Evolutionary conservation across 2,797 vertebrate genomes (phyloP), one percentile per base, ranked within the genome.

Genomic region (Danio kyathit): DNA sequence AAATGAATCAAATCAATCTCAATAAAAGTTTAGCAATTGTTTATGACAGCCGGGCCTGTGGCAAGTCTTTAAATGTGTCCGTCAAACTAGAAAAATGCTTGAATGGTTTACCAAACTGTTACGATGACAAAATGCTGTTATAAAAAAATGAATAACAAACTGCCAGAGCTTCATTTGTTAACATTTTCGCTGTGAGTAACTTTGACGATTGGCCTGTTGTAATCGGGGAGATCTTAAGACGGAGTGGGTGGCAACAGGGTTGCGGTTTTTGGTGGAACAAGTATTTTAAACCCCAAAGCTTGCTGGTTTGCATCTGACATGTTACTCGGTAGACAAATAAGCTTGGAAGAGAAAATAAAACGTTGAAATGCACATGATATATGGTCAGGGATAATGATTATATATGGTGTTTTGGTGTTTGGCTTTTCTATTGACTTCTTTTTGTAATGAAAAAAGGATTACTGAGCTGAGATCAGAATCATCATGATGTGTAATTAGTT

Each of bases 211-310:
- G 51, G 19, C 4, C 40, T 40, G 44, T 49, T 40, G 41, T 43
- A 57, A 65, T 46, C 52, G 16, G 9, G 75, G 51, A 56, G 64
- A 49, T 21, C 41, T 52, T 44, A 61, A 75, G 48, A 61, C 63
- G 14, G 29, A 74, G 73, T 44, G 64, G 17, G 66, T 49, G 69
- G 57, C 17, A 65, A 74, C 13, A 75, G 19, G 29, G 72, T 44
- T 82, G 76, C n/a, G 65, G 80, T 82, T 82, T 76, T 80, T 72
- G 66, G 48, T 72, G 29, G 16, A 79, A 19, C 44, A n/a, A 51
- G n/a, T 17, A 54, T 54, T 38, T 72, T 21, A 72, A 69, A 80
- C 66, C 51, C 19, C 65, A 59, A 81, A 54, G 16, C 65, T 51
- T 21, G 5, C 10, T 71, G 13, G 43, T 60, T 74, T 74, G 57